Evolutionary conservation across 2,888 invertebrate genomes (phyloP), one percentile per base, ranked within the genome.

Genomic region (Cryptophagus acutangulus): DNA sequence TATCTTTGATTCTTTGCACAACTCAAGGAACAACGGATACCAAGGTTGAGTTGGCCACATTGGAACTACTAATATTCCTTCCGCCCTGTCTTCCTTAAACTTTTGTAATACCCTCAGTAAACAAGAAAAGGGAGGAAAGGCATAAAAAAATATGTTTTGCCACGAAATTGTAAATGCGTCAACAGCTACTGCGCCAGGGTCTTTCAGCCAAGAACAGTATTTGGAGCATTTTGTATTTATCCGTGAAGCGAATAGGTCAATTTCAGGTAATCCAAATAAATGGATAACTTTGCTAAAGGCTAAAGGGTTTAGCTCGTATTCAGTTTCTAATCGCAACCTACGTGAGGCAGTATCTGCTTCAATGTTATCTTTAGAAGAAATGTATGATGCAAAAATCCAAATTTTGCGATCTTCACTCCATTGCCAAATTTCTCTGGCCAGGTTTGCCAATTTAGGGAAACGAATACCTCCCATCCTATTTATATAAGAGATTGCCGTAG

Each of bases 21-120:
- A 13, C 17, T 28, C 34, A 9, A 28, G 13, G 33, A 57, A 61
- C 3, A 60, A 4, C 2, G 61, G 59, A 34, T 45, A 62, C 61
- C 58, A 62, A 1, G 57, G 52, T 38, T 61, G 59, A 2, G 46
- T 41, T 25, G 48, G 46, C 59, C 52, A 63, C 5, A 41, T 18
- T n/a, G 56, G 61, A 5, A 59, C 57, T 2, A 62, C 56, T 9
- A 63, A 31, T 17, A 63, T 55, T 2, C 59, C 60, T 16, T 36
- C 38, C 2, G 61, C 56, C 31, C 44, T 49, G 17, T 65, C 59
- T 2, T 29, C 17, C 10, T 45, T 47, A 24, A 65, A 59, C 44
- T 64, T 63, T 34, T 49, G 38, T 12, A 65, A 15, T 1, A 45
- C 40, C 44, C 40, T 55, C 17, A 53, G 33, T 17, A 63, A 48